Evolutionary conservation across 2,113 vertebrate genomes (phyloP).

Genomic region (Aphyosemion australe): DNA sequence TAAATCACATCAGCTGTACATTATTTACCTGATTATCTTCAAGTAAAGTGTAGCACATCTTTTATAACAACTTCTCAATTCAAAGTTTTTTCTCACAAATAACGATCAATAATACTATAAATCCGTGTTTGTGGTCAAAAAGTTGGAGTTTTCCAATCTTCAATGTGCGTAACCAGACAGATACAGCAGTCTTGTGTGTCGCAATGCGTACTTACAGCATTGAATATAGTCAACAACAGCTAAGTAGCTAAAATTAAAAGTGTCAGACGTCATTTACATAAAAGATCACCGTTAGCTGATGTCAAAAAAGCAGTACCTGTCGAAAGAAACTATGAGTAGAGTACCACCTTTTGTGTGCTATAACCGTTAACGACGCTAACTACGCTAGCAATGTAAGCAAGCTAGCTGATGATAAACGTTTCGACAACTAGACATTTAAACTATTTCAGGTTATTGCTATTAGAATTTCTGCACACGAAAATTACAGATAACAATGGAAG

Average conservation of each 20-base stretch:
- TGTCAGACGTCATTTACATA: accelerated
- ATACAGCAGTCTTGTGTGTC: slow-evolving; percentile 21
- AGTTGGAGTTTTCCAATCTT: neutral
- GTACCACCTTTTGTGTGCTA: neutral
- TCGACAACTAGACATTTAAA: neutral
- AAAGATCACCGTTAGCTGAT: no score
- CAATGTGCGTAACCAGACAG: neutral
- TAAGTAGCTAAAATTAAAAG: neutral
- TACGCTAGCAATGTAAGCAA: neutral
- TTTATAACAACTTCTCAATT: no score
- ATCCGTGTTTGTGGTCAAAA: neutral
- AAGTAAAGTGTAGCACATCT: neutral
- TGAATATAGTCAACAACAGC: neutral
- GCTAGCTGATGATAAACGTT: neutral
- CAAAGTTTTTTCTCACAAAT: neutral
- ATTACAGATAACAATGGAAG: neutral
- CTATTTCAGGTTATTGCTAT: neutral
- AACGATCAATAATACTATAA: neutral
- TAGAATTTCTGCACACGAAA: accelerated
- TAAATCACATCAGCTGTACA: neutral
- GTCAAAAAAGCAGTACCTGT: neutral
- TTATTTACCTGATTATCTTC: neutral
- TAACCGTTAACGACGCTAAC: neutral
- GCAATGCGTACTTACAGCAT: slow-evolving; percentile 52
- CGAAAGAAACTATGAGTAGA: neutral